Percentiles rank a stretch among this genome's conserved stretches.
These are phyloP conservation scores for Ceratitis capitata DNA, from an alignment of 1,140 invertebrate genomes.

Conservation along the genomic window DNA sequence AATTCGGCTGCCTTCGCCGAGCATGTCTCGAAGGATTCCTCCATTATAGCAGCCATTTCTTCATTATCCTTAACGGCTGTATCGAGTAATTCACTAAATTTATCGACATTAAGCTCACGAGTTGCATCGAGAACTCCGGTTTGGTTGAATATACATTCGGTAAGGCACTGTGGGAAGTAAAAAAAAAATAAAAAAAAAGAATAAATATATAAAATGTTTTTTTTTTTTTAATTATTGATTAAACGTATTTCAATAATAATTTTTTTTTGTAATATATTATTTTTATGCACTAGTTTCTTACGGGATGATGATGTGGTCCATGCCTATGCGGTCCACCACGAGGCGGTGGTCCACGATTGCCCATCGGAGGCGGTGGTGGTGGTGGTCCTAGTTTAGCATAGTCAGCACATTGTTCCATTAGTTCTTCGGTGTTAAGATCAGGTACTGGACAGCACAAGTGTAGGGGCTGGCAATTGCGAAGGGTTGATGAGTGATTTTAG, in stretches of 20 bases:
- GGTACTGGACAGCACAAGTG: constrained; percentile 2
- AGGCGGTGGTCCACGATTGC: neutral
- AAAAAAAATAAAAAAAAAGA: no score
- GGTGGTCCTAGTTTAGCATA: neutral
- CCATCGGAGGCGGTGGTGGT: neutral
- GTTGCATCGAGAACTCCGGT: neutral
- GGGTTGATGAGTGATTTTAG: no score
- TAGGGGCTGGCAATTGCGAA: no score
- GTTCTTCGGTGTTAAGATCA: neutral
- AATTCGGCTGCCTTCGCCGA: neutral
- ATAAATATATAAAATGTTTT: no score
- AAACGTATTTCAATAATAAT: neutral
- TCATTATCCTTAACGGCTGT: neutral
- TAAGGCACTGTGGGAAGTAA: neutral
- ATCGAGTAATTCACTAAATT: neutral
- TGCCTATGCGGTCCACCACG: neutral
- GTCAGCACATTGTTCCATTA: neutral
- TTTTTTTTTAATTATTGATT: neutral
- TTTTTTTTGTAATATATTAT: neutral
- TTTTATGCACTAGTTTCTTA: neutral
- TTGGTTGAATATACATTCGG: neutral
- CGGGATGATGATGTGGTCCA: neutral
- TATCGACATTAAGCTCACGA: neutral
- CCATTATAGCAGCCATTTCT: neutral
- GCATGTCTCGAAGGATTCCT: constrained; percentile 3